Conservation (phyloP, 2,113 vertebrate species). For the Paramormyrops kingsleyae region DNA sequence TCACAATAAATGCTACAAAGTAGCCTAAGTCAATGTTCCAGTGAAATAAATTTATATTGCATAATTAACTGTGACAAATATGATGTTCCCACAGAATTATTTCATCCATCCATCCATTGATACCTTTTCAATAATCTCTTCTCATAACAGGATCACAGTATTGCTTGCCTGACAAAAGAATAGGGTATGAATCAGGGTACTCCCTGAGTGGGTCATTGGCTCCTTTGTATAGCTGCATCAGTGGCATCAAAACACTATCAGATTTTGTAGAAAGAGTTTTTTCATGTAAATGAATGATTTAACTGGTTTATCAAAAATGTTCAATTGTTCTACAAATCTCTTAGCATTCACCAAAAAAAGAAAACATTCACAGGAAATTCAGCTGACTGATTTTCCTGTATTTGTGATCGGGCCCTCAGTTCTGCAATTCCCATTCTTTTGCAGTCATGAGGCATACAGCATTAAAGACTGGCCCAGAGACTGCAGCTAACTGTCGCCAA, state of each 20-base stretch:
- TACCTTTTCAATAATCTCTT: background rate
- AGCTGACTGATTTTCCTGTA: conserved; percentile 22
- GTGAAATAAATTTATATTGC: background rate
- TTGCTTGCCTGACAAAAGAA: background rate
- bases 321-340: background rate
- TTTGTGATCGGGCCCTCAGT: conserved; percentile 15
- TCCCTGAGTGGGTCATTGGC: background rate
- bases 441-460: conserved; percentile 26
- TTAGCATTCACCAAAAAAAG: background rate
- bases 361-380: background rate
- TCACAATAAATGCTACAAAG: background rate
- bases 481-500: conserved; percentile 49
- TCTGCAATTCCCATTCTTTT: conserved; percentile 12
- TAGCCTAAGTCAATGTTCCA: background rate
- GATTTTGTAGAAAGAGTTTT: background rate
- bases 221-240: background rate
- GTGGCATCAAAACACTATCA: background rate
- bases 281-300: background rate
- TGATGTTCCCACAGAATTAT: background rate
- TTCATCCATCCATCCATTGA: background rate
- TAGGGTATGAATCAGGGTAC: background rate
- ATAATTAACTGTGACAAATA: background rate
- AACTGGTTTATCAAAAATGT: background rate
- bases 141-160: background rate
- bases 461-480: conserved; percentile 17